phyloP scores from a whole-genome alignment of 1,140 invertebrate genomes.

The Lepeophtheirus salmonis region DNA sequence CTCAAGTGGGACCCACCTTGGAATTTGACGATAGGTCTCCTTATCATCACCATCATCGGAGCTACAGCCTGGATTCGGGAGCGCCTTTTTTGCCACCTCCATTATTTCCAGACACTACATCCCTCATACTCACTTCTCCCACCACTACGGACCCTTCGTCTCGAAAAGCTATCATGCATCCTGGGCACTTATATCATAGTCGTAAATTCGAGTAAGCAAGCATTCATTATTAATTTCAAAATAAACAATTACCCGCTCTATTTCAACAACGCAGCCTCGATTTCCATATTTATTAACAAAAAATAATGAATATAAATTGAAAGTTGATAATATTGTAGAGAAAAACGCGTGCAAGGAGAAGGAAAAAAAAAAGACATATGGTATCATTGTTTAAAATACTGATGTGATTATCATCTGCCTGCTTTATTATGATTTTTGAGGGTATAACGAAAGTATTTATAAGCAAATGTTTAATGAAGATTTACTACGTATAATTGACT shows the following conservation, averaged over 20 bases:
- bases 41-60: not conserved
- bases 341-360: not conserved
- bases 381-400: too few relatives aligned
- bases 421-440: too few relatives aligned
- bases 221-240: not conserved
- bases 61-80: slow-evolving; percentile 13
- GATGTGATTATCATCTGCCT: too few relatives aligned
- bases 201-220: slow-evolving; percentile 19
- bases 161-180: not conserved
- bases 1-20: too few relatives aligned
- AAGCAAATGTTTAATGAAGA: too few relatives aligned
- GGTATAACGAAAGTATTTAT: too few relatives aligned
- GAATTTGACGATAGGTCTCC: slow-evolving; percentile 6
- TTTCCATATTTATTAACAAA: slow-evolving; percentile 1
- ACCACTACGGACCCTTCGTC: not conserved
- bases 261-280: slow-evolving; percentile 9
- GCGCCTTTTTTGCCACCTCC: slow-evolving; percentile 14
- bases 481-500: too few relatives aligned
- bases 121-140: slow-evolving; percentile 3
- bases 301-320: not conserved
- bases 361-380: slow-evolving; percentile 4
- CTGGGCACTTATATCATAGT: slow-evolving; percentile 5
- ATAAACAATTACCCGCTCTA: slow-evolving; percentile 7
- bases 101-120: not conserved
- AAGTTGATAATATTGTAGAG: too few relatives aligned